Conservation (phyloP, 2,888 invertebrate species). For the Bellardia pandia region DNA sequence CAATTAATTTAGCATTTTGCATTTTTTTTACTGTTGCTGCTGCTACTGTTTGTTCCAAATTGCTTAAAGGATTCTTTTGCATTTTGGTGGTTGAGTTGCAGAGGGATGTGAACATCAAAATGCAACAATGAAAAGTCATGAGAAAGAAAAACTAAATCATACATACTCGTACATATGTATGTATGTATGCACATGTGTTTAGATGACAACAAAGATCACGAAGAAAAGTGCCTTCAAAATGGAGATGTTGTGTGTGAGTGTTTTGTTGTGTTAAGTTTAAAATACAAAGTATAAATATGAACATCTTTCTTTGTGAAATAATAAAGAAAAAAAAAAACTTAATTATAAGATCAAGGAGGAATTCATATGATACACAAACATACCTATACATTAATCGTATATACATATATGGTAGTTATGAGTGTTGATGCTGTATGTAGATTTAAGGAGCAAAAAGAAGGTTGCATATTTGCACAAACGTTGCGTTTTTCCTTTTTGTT, state of each 20-base stretch:
- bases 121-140: constrained; percentile 68
- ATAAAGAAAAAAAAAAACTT: constrained; percentile 26
- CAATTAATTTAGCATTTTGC: constrained; percentile 81
- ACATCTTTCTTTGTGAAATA: constrained; percentile 54
- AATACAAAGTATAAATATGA: constrained; percentile 50
- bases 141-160: constrained; percentile 37
- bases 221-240: constrained; percentile 61
- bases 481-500: constrained; percentile 55
- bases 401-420: constrained; percentile 16
- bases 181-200: neutral
- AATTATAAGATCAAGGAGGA: constrained; percentile 53
- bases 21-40: constrained; percentile 17
- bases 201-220: constrained; percentile 47
- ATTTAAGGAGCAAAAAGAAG: constrained; percentile 63
- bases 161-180: neutral
- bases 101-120: constrained; percentile 43
- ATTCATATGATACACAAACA: neutral
- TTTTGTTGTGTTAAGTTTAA: neutral
- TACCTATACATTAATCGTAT: neutral
- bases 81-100: constrained; percentile 41
- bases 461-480: constrained; percentile 62
- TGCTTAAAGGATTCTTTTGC: constrained; percentile 57
- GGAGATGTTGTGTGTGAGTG: constrained; percentile 34
- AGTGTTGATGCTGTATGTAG: constrained; percentile 26
- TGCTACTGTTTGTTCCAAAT: constrained; percentile 39